Base-by-base conservation (phyloP, 2,797 vertebrate species). In the Oreonectes daqikongensis region DNA sequence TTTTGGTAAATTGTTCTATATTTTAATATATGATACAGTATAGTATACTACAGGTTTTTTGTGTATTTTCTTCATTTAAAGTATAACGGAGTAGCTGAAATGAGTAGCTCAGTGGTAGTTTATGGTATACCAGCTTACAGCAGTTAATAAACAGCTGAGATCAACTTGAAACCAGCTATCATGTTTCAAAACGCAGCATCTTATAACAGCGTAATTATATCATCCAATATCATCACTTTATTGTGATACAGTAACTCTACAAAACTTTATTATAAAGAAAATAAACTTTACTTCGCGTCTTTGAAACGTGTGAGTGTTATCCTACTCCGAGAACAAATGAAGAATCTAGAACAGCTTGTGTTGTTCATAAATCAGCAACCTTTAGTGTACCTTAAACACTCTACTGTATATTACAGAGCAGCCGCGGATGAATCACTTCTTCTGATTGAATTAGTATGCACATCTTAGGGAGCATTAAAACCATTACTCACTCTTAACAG, bases 381-480 rank as follows among this genome's bases (percentile, higher is more conserved):
- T 57, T 11, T 52, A 52, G 11, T 24, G 22, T 24, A 28, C 55
- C 55, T 46, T 15, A 44, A 48, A 63, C 40, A 42, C 69, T 71
- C 26, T 5, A 42, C 69, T 59, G 1, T 14, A 50, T 48, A 59
- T 26, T 24, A 69, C 24, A 75, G 40, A 75, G 46, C 59, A 69
- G 30, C 50, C 50, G 14, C 15, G 5, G 50, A 66, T 70, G 79
- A 82, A 83, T 77, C 75, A 52, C 67, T n/a, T 3, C 60, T 15
- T 30, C 68, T 79, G 81, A 84, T 78, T 79, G 57, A 68, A 80
- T 86, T 80, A 69, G 40, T 40, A 30, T 48, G 20, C 65, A 38
- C 74, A 61, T 77, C 63, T 84, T 81, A 53, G 67, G 28, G 42
- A 72, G 48, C 80, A 57, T 82, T 85, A 77, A 52, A 6, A 42